Conservation (phyloP, 2,888 invertebrate species). For the Zonitis immaculata region DNA sequence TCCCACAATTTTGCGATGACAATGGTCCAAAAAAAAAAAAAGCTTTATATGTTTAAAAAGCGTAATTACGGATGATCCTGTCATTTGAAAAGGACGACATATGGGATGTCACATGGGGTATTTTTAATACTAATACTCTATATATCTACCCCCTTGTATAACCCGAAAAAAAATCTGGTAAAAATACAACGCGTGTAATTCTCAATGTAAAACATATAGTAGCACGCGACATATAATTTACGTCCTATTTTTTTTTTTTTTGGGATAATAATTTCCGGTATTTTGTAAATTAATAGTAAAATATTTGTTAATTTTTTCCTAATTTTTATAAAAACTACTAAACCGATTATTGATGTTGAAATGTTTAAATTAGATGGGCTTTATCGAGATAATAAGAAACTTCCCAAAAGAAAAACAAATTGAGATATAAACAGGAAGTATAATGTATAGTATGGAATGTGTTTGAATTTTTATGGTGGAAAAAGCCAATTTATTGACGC, state of each 20-base stretch:
- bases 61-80: constrained; percentile 48
- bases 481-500: constrained; percentile 7
- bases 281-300: too few relatives aligned
- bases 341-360: constrained; percentile 10
- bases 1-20: constrained; percentile 45
- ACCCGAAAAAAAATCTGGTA: not conserved
- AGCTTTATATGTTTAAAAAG: constrained; percentile 45
- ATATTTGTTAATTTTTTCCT: not conserved
- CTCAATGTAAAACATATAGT: not conserved
- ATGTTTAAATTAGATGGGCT: constrained; percentile 16
- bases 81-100: constrained; percentile 42
- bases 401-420: too few relatives aligned
- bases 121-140: constrained; percentile 17
- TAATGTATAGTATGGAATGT: constrained; percentile 3
- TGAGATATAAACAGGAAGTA: constrained; percentile 24
- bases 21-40: too few relatives aligned
- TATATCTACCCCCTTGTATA: not conserved
- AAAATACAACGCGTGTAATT: not conserved
- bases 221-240: not conserved
- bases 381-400: constrained; percentile 19
- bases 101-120: constrained; percentile 40
- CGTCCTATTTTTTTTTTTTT: too few relatives aligned
- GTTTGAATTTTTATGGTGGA: not conserved
- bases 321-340: not conserved
- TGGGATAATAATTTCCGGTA: not conserved